These are phyloP conservation scores for Trachemys scripta DNA, from an alignment of 2,113 vertebrate genomes.

Conservation along the genomic window DNA sequence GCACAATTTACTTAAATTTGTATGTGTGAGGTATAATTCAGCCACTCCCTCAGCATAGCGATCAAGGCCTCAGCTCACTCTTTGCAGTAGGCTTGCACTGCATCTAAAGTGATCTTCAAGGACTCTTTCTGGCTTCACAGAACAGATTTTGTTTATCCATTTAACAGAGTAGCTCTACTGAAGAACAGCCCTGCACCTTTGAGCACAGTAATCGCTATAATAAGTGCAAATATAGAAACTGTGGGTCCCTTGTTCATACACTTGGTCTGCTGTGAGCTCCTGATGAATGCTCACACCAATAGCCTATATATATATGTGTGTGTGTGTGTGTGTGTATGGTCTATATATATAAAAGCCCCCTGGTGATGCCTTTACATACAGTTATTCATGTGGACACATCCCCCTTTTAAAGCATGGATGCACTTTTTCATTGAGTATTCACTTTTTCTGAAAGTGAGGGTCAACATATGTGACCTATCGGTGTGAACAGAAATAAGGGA, in stretches of 20 bases:
- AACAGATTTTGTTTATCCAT: slow-evolving; percentile 78
- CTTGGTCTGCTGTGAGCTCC: slow-evolving; percentile 58
- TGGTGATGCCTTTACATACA: neutral
- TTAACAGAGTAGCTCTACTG: slow-evolving; percentile 74
- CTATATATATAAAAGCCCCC: slow-evolving; percentile 23
- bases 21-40: slow-evolving; percentile 45
- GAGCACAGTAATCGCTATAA: slow-evolving; percentile 56
- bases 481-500: neutral
- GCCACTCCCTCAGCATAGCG: slow-evolving; percentile 47
- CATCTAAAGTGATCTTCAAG: slow-evolving; percentile 72
- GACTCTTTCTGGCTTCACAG: slow-evolving; percentile 74
- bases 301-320: neutral
- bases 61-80: slow-evolving; percentile 65
- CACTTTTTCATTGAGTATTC: neutral
- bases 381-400: neutral
- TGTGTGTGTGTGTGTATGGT: neutral
- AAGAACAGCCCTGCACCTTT: slow-evolving; percentile 71
- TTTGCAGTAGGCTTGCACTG: slow-evolving; percentile 61
- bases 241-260: slow-evolving; percentile 60
- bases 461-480: fast-evolving
- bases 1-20: slow-evolving; percentile 29
- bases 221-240: slow-evolving; percentile 62
- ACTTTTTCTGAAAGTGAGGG: neutral
- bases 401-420: neutral
- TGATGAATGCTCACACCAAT: slow-evolving; percentile 51